These are phyloP conservation scores for Falco cherrug DNA, from an alignment of 2,797 vertebrate species.

Conservation along the genomic window DNA sequence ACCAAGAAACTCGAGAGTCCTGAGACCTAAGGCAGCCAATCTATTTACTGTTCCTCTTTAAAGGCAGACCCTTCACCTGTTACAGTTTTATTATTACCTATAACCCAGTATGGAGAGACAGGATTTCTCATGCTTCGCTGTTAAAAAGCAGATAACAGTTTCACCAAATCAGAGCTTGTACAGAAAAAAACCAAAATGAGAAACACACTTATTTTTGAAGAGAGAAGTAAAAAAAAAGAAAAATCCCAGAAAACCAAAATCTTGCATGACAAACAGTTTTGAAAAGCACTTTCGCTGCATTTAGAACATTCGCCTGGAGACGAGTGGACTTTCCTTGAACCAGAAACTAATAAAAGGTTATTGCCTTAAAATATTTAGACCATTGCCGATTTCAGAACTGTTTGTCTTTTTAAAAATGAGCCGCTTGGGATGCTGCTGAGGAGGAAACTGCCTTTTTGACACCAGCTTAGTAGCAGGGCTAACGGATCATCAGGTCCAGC, in stretches of 20 bases:
- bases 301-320: constrained; percentile 28
- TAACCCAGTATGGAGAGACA: background rate
- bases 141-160: background rate
- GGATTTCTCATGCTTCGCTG: background rate
- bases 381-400: constrained; percentile 30
- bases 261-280: constrained; percentile 8
- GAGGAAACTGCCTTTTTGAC: background rate
- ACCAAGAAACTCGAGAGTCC: constrained; percentile 9
- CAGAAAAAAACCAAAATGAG: background rate
- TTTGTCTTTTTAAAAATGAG: background rate
- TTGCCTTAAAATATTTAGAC: constrained; percentile 46
- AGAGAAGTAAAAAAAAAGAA: background rate
- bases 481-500: background rate
- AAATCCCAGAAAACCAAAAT: background rate
- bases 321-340: constrained; percentile 39
- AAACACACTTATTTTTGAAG: background rate
- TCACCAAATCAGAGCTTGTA: constrained; percentile 17
- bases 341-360: constrained; percentile 60
- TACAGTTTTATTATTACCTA: background rate
- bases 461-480: background rate
- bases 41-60: constrained; percentile 20
- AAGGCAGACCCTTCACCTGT: background rate
- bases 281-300: constrained; percentile 1
- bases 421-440: background rate
- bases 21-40: background rate